phyloP scores from a whole-genome alignment of 2,888 invertebrate genomes.

The Camptogramma bilineatum region DNA sequence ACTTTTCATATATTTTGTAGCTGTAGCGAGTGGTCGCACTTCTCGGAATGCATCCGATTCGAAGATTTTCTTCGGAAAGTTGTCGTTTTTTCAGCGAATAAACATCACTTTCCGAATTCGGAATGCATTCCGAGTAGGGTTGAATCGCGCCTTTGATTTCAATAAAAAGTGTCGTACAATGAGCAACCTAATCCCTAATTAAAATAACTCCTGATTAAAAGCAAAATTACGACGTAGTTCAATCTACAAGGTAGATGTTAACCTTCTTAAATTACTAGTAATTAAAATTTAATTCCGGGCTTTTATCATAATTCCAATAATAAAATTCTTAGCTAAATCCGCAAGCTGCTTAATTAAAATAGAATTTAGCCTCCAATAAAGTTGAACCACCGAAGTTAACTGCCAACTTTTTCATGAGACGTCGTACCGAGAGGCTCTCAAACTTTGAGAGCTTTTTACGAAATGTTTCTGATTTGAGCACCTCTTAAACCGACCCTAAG shows the following conservation, averaged over 20 bases:
- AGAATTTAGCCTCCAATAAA: conserved; percentile 28
- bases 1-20: no score
- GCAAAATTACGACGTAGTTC: background rate
- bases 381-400: conserved; percentile 30
- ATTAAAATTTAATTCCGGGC: background rate
- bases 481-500: conserved; percentile 17
- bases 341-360: conserved; percentile 31
- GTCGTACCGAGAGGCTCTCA: conserved; percentile 39
- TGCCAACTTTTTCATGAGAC: conserved; percentile 40
- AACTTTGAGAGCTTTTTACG: conserved; percentile 32
- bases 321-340: background rate
- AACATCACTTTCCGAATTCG: no score
- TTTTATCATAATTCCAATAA: background rate
- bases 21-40: no score
- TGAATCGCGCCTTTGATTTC: no score
- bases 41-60: no score
- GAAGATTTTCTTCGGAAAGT: no score
- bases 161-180: background rate
- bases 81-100: no score
- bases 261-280: background rate
- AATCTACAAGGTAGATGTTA: background rate
- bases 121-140: no score
- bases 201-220: background rate
- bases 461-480: conserved; percentile 32
- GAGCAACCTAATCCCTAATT: background rate